These are phyloP conservation scores for Drosophila niveifrons DNA, from an alignment of 2,888 invertebrate species.

Conservation along the genomic window DNA sequence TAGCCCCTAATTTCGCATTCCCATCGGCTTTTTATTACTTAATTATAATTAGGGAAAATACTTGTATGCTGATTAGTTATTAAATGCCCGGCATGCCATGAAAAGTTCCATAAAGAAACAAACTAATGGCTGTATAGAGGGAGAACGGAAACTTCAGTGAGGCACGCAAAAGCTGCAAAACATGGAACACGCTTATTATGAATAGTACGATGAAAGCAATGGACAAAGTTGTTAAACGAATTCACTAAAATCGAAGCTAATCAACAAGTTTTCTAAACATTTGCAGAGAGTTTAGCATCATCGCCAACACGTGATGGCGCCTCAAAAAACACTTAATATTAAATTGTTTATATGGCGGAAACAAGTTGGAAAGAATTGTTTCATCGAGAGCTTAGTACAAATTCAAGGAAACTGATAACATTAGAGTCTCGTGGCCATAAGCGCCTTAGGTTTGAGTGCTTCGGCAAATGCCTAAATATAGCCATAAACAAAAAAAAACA, in stretches of 20 bases:
- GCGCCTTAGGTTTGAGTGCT: slow-evolving; percentile 24
- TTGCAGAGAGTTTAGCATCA: slow-evolving; percentile 1
- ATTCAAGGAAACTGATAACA: slow-evolving; percentile 1
- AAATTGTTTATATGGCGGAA: slow-evolving; percentile 2
- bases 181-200: not conserved
- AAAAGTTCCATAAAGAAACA: not conserved
- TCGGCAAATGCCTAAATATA: slow-evolving; percentile 17
- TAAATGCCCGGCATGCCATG: slow-evolving; percentile 20
- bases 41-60: slow-evolving; percentile 36
- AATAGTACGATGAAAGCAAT: not conserved
- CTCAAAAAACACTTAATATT: slow-evolving; percentile 23
- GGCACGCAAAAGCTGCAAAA: slow-evolving; percentile 38
- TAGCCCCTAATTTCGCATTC: slow-evolving; percentile 8
- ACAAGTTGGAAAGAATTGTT: slow-evolving; percentile 2
- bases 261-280: slow-evolving; percentile 37
- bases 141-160: slow-evolving; percentile 26
- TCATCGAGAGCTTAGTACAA: slow-evolving; percentile 1
- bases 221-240: slow-evolving; percentile 40
- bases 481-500: not conserved
- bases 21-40: slow-evolving; percentile 14
- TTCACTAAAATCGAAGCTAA: slow-evolving; percentile 38
- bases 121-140: not conserved
- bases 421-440: slow-evolving; percentile 13
- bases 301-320: not conserved
- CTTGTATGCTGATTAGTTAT: slow-evolving; percentile 35